Conservation (phyloP, 2,888 invertebrate species). For the Temnothorax unifasciatus region DNA sequence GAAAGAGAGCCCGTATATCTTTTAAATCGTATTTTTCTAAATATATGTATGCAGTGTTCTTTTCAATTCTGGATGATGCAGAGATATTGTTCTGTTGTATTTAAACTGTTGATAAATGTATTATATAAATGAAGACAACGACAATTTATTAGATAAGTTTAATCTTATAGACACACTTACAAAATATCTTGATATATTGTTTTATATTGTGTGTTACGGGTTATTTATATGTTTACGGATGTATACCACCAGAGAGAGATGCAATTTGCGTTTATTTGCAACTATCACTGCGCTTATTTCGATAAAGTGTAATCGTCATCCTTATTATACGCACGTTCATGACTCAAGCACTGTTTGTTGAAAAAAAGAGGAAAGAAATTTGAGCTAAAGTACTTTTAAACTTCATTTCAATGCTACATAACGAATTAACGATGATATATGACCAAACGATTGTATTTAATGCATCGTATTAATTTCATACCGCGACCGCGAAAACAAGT, state of each 20-base stretch:
- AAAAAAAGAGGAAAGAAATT: constrained; percentile 49
- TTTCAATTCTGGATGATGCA: background rate
- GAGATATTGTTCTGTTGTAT: constrained; percentile 23
- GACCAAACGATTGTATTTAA: constrained; percentile 17
- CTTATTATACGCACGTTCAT: constrained; percentile 64
- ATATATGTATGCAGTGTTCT: background rate
- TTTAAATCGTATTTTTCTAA: constrained; percentile 49
- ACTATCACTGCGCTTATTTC: constrained; percentile 84
- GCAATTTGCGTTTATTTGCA: constrained; percentile 72
- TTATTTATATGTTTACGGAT: constrained; percentile 72
- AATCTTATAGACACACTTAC: constrained; percentile 76
- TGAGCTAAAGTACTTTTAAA: constrained; percentile 48
- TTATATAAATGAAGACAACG: constrained; percentile 68
- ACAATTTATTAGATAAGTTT: constrained; percentile 69
- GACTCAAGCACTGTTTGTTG: constrained; percentile 18
- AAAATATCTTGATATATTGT: constrained; percentile 77
- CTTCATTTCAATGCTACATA: constrained; percentile 33
- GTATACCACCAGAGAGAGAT: constrained; percentile 62
- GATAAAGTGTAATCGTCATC: constrained; percentile 80
- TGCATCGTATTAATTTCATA: background rate
- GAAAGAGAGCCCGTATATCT: background rate
- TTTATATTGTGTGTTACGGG: constrained; percentile 66
- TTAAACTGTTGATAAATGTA: constrained; percentile 11
- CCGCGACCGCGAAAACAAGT: background rate
- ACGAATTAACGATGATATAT: background rate